Evolutionary conservation across 2,113 vertebrate genomes (phyloP), one percentile per base, ranked within the genome.

Genomic region (Malurus melanocephalus): DNA sequence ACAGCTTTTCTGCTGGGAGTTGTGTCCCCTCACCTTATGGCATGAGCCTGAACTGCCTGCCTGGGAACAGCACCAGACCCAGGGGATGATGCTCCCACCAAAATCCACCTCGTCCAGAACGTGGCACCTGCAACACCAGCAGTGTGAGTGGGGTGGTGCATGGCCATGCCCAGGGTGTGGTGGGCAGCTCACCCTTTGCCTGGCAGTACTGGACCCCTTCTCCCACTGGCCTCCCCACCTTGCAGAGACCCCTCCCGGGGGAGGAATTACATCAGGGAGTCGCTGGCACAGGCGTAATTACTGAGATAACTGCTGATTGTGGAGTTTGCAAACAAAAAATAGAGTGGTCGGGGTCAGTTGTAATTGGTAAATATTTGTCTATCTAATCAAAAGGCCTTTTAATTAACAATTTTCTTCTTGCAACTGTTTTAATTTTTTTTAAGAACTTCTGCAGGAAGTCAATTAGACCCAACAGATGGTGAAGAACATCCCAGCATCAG

Each of bases 341-440:
- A 90, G 92, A 80, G 91, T 65, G 94, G 95, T 60, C 28, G 16
- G 86, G 97, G 97, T 97, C 96, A 97, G 72, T 73, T 72, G 24
- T 97, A 97, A 97, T 94, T 96, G 96, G 96, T 97, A 97, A 97
- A 97, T 97, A 97, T 98, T 98, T 97, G 96, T 97, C 97, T 97
- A 91, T 95, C 95, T 97, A 97, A 97, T 97, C 97, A 98, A 95
- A 97, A 96, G 96, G 93, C 88, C 94, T 96, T 97, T 97, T 97
- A 97, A 97, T 97, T 97, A 97, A 96, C 96, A 96, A 96, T 97
- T 96, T 96, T 92, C 92, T 96, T 96, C 95, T 96, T 94, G 95
- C 93, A 94, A 98, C 94, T 93, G 88, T 85, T 92, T 97, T 94
- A 62, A 94, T 94, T 96, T 95, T 96, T 95, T 95, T 93, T 73